Percentiles rank a stretch among this genome's conserved stretches.
Evolutionary conservation across 2,113 vertebrate genomes (phyloP).

Genomic region (Salvelinus alpinus): DNA sequence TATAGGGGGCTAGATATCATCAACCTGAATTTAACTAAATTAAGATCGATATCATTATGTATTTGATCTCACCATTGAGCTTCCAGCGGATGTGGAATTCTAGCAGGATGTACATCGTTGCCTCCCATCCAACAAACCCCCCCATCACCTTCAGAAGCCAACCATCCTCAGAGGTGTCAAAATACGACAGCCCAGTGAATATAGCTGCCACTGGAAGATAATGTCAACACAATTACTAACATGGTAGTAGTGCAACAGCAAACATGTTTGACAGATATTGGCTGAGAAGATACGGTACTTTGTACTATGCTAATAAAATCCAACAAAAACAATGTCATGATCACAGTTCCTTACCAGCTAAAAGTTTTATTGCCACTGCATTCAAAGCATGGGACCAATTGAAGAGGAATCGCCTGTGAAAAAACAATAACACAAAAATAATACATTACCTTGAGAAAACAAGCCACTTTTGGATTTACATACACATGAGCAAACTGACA

Average conservation of each 20-base stretch:
- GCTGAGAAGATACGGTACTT: not conserved
- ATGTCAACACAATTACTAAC: not conserved
- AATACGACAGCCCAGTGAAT: constrained; percentile 68
- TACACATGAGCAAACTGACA: not conserved
- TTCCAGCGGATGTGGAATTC: constrained; percentile 42
- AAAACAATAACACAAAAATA: not conserved
- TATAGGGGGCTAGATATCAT: not conserved
- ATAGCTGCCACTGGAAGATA: constrained; percentile 68
- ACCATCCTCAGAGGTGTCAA: constrained; percentile 44
- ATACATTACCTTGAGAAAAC: not conserved
- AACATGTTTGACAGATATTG: not conserved
- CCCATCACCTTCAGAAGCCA: constrained; percentile 77
- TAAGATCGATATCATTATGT: not conserved
- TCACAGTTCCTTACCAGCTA: constrained; percentile 65
- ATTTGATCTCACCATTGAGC: constrained; percentile 28
- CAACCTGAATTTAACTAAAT: not conserved
- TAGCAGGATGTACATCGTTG: constrained; percentile 56
- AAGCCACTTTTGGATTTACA: not conserved
- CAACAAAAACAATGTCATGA: not conserved
- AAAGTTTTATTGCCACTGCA: constrained; percentile 59
- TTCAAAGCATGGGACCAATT: constrained; percentile 67
- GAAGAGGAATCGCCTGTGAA: constrained; percentile 69
- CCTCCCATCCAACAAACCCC: constrained; percentile 74
- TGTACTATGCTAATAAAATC: not conserved
- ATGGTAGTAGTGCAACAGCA: not conserved